Evolutionary conservation across 92 coral and sea anemone genomes (phyloP).

Genomic region (Meandrina meandrites): DNA sequence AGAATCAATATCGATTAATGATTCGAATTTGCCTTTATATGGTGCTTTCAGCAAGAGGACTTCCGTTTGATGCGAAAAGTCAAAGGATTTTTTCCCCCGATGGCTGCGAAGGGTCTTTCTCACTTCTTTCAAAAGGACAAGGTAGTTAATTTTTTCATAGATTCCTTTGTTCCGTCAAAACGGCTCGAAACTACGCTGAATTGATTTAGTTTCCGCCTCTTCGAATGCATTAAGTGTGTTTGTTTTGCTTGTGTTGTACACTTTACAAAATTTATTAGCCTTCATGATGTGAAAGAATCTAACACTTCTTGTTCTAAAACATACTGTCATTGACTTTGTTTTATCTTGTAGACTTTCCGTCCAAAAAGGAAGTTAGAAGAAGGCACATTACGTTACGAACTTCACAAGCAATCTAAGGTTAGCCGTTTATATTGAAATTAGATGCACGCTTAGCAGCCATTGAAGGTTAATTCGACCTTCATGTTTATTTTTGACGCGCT

Average conservation of each 20-base stretch:
- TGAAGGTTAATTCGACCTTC: neutral
- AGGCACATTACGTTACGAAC: slow-evolving; percentile 91
- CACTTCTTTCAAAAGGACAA: slow-evolving; percentile 94
- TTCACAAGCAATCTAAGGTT: slow-evolving; percentile 98
- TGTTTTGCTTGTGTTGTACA: slow-evolving; percentile 1
- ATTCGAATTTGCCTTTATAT: slow-evolving; percentile 48
- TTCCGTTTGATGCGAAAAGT: slow-evolving; percentile 71
- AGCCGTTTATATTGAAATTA: neutral
- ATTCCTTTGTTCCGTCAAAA: neutral
- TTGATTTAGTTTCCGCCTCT: slow-evolving; percentile 8
- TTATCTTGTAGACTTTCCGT: slow-evolving; percentile 82
- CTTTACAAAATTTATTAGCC: neutral
- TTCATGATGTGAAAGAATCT: neutral
- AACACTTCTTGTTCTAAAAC: neutral
- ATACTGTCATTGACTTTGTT: neutral
- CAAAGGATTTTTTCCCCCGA: slow-evolving; percentile 25
- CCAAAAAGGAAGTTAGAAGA: slow-evolving; percentile 86
- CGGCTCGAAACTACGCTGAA: neutral
- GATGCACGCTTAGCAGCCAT: neutral
- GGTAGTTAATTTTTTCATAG: slow-evolving; percentile 46
- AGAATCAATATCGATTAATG: slow-evolving; percentile 26
- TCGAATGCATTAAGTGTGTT: slow-evolving; percentile 4
- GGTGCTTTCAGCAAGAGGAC: slow-evolving; percentile 44
- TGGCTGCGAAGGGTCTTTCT: slow-evolving; percentile 86
- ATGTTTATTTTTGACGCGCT: slow-evolving; percentile 7